These are phyloP conservation scores for Synanthedon formicaeformis DNA, from an alignment of 2,888 invertebrate genomes.

Conservation along the genomic window DNA sequence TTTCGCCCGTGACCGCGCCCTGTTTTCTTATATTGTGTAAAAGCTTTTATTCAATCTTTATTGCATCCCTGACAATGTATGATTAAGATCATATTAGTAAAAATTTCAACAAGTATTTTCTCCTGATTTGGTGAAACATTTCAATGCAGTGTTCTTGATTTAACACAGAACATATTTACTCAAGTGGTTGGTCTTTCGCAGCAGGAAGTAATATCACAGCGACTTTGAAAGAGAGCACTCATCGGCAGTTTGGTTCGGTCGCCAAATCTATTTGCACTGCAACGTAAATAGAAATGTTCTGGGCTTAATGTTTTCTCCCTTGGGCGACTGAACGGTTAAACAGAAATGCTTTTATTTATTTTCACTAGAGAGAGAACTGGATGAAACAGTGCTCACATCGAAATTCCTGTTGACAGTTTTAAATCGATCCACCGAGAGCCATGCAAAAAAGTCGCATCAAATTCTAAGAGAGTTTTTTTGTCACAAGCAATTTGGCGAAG, in stretches of 20 bases:
- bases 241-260: slow-evolving; percentile 15
- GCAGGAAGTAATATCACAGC: slow-evolving; percentile 24
- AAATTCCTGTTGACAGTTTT: neutral
- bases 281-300: slow-evolving; percentile 6
- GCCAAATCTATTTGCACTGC: slow-evolving; percentile 16
- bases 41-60: too few relatives aligned
- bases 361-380: slow-evolving; percentile 16
- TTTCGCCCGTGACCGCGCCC: too few relatives aligned
- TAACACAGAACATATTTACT: too few relatives aligned
- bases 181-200: neutral
- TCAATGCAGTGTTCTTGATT: too few relatives aligned
- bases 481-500: neutral
- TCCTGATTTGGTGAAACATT: too few relatives aligned
- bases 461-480: neutral
- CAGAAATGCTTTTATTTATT: slow-evolving; percentile 22
- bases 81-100: too few relatives aligned
- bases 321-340: slow-evolving; percentile 9
- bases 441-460: neutral
- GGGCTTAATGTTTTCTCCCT: slow-evolving; percentile 6
- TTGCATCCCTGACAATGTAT: too few relatives aligned
- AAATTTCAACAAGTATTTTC: too few relatives aligned
- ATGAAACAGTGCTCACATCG: slow-evolving; percentile 9
- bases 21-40: too few relatives aligned
- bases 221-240: slow-evolving; percentile 13
- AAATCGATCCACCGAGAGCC: neutral